phyloP scores from a whole-genome alignment of 2,888 invertebrate genomes.

The Tiphia femorata region DNA sequence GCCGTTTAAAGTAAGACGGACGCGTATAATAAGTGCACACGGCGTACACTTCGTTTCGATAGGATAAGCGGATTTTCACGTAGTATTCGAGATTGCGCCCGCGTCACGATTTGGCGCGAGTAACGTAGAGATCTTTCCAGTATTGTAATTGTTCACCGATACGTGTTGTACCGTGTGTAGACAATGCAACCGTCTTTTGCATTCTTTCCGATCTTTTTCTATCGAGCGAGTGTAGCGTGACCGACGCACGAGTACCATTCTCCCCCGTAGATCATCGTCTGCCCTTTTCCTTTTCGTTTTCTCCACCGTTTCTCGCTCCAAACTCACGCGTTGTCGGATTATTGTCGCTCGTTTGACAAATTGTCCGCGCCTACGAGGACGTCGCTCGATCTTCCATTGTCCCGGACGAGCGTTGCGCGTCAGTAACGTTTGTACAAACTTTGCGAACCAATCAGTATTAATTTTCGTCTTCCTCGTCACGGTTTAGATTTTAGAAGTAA shows the following conservation, averaged over 20 bases:
- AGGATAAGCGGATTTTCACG: too few species aligned
- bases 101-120: too few species aligned
- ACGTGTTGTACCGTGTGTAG: constrained; percentile 2
- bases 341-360: neutral
- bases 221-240: neutral
- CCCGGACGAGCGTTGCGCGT: too few species aligned
- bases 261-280: too few species aligned
- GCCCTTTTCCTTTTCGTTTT: neutral
- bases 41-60: neutral
- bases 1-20: too few species aligned
- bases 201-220: constrained; percentile 1
- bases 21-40: too few species aligned
- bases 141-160: neutral
- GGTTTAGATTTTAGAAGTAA: constrained; percentile 18
- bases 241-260: neutral
- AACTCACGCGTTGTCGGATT: neutral
- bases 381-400: neutral
- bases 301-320: neutral
- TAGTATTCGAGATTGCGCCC: too few species aligned
- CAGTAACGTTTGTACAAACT: constrained; percentile 38
- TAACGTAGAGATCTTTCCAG: neutral
- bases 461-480: constrained; percentile 44
- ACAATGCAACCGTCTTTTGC: constrained; percentile 5
- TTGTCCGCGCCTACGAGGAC: too few species aligned
- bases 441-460: constrained; percentile 47